phyloP scores from a whole-genome alignment of 2,888 invertebrate genomes.

The Watsonalla binaria region DNA sequence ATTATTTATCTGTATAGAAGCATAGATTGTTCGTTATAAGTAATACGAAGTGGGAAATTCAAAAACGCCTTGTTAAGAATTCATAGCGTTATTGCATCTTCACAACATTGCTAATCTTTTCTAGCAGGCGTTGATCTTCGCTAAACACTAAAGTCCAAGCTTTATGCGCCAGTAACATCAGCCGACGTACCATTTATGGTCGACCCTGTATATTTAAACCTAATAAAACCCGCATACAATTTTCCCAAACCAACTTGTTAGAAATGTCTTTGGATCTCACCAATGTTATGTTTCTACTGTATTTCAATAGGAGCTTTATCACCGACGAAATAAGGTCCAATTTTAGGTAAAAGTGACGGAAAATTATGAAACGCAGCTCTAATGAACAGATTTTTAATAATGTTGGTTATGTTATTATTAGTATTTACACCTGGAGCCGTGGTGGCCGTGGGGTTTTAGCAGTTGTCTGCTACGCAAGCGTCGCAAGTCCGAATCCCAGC shows the following conservation, averaged over 20 bases:
- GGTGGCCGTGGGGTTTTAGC: too few relatives aligned
- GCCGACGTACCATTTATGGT: conserved; percentile 17
- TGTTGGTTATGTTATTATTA: too few relatives aligned
- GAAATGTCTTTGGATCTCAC: conserved; percentile 9
- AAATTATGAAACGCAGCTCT: too few relatives aligned
- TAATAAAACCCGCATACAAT: conserved; percentile 39
- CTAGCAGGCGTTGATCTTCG: not conserved
- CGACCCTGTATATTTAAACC: conserved; percentile 30
- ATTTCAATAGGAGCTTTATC: not conserved
- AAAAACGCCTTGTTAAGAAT: too few relatives aligned
- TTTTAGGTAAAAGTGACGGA: not conserved
- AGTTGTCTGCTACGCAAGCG: too few relatives aligned
- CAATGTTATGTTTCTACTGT: not conserved
- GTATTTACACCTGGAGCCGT: too few relatives aligned
- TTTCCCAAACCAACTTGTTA: conserved; percentile 22
- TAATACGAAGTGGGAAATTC: too few relatives aligned
- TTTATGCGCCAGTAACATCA: not conserved
- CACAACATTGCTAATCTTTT: not conserved
- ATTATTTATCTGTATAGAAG: too few relatives aligned
- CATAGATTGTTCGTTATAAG: too few relatives aligned
- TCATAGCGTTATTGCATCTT: not conserved
- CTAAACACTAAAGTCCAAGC: not conserved
- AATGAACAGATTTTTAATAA: too few relatives aligned
- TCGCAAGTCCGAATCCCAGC: too few relatives aligned
- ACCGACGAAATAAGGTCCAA: not conserved